These are phyloP conservation scores for Oenanthe oenanthe DNA, from an alignment of 2,113 vertebrate genomes.

Conservation along the genomic window DNA sequence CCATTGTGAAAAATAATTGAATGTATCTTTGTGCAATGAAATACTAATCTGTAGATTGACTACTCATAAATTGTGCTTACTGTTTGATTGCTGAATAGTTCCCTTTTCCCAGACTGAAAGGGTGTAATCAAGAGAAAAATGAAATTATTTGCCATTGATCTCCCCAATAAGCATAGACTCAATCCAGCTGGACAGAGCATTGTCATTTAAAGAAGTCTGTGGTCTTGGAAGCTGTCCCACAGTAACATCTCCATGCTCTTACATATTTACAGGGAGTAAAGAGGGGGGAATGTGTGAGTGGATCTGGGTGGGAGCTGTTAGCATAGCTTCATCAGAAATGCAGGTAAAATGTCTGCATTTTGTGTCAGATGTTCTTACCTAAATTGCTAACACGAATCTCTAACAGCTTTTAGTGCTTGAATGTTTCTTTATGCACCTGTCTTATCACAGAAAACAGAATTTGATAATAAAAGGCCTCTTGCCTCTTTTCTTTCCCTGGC, in stretches of 20 bases:
- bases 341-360: neutral
- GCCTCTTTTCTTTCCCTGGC: neutral
- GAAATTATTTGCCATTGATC: neutral
- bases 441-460: conserved; percentile 1
- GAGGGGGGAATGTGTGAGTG: neutral
- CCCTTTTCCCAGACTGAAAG: neutral
- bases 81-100: neutral
- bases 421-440: neutral
- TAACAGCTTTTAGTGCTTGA: conserved; percentile 15
- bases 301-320: neutral
- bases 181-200: neutral
- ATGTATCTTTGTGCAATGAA: neutral
- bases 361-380: conserved; percentile 1
- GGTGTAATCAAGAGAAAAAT: neutral
- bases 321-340: neutral
- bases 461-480: neutral
- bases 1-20: neutral
- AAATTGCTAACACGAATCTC: neutral
- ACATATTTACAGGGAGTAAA: neutral
- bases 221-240: neutral
- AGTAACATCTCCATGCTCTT: neutral
- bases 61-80: neutral
- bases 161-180: neutral
- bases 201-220: neutral
- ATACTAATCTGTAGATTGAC: neutral